phyloP scores from a whole-genome alignment of 2,888 invertebrate genomes.

The Pachydiplax longipennis region DNA sequence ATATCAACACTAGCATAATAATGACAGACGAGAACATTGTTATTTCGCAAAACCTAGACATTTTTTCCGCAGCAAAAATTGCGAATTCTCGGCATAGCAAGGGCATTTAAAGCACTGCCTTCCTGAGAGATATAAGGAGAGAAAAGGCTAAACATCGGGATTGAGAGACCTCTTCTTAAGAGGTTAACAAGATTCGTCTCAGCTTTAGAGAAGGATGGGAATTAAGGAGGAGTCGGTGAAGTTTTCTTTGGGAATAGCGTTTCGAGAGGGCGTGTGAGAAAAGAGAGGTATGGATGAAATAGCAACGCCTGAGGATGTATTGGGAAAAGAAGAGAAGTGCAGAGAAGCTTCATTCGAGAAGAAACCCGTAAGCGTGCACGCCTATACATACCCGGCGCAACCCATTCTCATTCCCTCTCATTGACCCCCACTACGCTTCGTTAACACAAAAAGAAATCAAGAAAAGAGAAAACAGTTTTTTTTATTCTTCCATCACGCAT shows the following conservation, averaged over 20 bases:
- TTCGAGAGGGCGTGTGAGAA: conserved; percentile 3
- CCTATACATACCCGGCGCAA: neutral
- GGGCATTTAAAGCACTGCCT: too few relatives aligned
- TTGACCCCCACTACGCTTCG: neutral
- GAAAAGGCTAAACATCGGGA: neutral
- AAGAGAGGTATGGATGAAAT: neutral
- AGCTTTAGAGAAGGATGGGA: neutral
- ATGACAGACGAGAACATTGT: too few relatives aligned
- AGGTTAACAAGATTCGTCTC: conserved; percentile 20
- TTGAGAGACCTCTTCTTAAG: neutral
- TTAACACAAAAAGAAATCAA: neutral
- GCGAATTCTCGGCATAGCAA: too few relatives aligned
- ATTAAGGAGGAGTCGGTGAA: neutral
- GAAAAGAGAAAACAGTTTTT: neutral
- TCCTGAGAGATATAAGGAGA: too few relatives aligned
- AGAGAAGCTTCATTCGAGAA: neutral
- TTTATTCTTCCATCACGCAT: neutral
- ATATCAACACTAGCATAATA: too few relatives aligned
- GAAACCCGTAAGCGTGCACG: neutral
- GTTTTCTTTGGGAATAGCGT: neutral
- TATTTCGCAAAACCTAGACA: too few relatives aligned
- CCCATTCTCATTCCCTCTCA: neutral
- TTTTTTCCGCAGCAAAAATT: too few relatives aligned
- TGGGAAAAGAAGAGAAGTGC: neutral
- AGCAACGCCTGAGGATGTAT: neutral